Evolutionary conservation across 1,140 invertebrate species (phyloP), one percentile per base, ranked within the genome.

Genomic region (Dolichoris vasculosae): DNA sequence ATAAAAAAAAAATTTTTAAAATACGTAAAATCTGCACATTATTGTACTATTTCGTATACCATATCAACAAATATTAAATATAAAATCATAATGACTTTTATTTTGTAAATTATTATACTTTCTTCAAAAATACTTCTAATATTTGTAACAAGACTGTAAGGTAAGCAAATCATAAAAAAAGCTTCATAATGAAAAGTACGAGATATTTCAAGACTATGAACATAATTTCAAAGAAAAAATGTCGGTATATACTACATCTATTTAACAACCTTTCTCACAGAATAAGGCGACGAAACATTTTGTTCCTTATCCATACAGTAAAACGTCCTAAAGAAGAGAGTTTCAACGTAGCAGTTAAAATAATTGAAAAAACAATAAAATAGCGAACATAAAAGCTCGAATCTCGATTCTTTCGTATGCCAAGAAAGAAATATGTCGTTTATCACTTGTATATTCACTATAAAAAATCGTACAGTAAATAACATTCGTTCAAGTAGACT

Each of bases 291-390:
- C 67, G 79, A 35, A 23, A 32, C 40, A 67, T 32, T 64, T 59
- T 59, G 30, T 38, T 78, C 46, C 9, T 26, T 76, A 59, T 78
- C n/a, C 17, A 55, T 59, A n/a, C 48, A 48, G 9, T 59, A 26
- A 26, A n/a, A 35, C 46, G 23, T 40, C 59, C 26, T 43, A 43
- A 64, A 40, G 32, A 38, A 64, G 17, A 38, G 32, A 35, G 15
- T 78, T 48, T 59, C 20, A 15, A 9, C 35, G 75, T 20, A 32
- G 38, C 63, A 83, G n/a, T 75, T 55, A 23, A 55, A 83, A 83
- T 83, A 83, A 83, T 83, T 83, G 55, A 83, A 77, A 40, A 55
- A 40, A 81, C 40, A 81, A 69, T 13, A 40, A 32, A 71, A 30
- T 59, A 30, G 20, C 23, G 40, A 40, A 64, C 64, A 83, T 83